Conservation (phyloP, 2,113 vertebrate species). For the Pogona vitticeps region DNA sequence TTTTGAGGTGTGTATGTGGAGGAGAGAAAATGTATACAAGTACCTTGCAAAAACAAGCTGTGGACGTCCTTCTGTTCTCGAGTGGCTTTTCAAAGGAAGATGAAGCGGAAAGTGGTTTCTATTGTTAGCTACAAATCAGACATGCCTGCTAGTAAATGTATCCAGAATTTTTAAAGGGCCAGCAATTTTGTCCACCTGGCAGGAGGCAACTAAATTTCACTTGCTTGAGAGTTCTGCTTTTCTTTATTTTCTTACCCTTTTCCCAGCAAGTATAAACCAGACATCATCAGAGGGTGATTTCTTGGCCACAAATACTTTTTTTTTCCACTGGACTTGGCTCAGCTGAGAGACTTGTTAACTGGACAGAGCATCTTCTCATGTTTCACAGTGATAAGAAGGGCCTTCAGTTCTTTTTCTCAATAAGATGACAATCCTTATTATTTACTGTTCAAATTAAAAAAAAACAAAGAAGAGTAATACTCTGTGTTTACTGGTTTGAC, state of each 20-base stretch:
- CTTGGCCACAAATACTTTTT: background rate
- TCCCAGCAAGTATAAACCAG: background rate
- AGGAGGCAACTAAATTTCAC: slow-evolving; percentile 6
- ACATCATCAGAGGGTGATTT: background rate
- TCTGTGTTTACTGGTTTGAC: background rate
- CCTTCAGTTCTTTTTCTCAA: background rate
- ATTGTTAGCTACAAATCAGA: background rate
- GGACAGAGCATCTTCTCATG: background rate
- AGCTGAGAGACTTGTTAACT: background rate
- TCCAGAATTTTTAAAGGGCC: slow-evolving; percentile 7
- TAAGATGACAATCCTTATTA: background rate
- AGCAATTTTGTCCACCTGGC: background rate
- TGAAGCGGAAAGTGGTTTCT: slow-evolving; percentile 21
- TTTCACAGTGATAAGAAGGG: background rate
- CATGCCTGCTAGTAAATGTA: background rate
- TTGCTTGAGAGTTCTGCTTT: slow-evolving; percentile 1
- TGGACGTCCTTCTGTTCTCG: background rate
- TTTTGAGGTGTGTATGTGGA: background rate
- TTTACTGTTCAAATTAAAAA: background rate
- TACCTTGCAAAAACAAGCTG: background rate
- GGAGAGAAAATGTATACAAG: background rate
- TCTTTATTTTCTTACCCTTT: background rate
- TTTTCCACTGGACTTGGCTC: background rate
- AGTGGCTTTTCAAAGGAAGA: slow-evolving; percentile 12
- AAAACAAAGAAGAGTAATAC: background rate